Percentiles rank a stretch among this genome's conserved stretches.
Evolutionary conservation across 2,888 invertebrate genomes (phyloP).

Genomic region (Dynastes maya): DNA sequence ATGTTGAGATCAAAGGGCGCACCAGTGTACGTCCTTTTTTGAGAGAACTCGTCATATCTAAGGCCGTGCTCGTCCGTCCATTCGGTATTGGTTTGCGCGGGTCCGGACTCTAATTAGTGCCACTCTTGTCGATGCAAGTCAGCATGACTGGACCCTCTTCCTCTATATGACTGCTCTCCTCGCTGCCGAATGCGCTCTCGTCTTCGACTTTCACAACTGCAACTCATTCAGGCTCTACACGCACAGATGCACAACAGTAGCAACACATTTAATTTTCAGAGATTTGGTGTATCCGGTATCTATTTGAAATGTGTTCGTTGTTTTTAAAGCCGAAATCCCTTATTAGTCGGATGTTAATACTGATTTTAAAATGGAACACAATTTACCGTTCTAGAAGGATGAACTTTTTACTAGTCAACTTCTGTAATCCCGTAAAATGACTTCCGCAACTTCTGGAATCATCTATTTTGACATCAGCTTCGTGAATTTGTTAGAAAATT

Average conservation of each 20-base stretch:
- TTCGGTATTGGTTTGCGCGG: constrained; percentile 63
- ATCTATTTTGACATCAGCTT: too few species aligned
- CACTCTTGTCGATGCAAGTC: constrained; percentile 64
- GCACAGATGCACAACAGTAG: constrained; percentile 18
- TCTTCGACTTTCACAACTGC: constrained; percentile 43
- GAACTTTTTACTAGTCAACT: too few species aligned
- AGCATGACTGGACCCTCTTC: constrained; percentile 61
- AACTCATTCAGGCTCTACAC: constrained; percentile 18
- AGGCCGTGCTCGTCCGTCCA: constrained; percentile 58
- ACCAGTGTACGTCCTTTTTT: constrained; percentile 62
- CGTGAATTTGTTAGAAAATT: too few species aligned
- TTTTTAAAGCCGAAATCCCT: background rate
- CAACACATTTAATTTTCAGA: constrained; percentile 26
- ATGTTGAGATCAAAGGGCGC: constrained; percentile 69
- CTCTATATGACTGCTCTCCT: constrained; percentile 36
- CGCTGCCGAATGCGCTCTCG: constrained; percentile 49
- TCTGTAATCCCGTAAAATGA: too few species aligned
- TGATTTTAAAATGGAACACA: constrained; percentile 1
- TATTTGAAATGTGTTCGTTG: background rate
- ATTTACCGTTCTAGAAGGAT: too few species aligned
- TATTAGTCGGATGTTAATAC: background rate
- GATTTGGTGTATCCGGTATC: background rate
- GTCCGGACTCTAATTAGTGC: constrained; percentile 64
- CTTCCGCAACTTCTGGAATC: too few species aligned
- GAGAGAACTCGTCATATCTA: constrained; percentile 66